Evolutionary conservation across 2,797 vertebrate species (phyloP), one percentile per base, ranked within the genome.

Genomic region (Poeciliopsis presidionis): DNA sequence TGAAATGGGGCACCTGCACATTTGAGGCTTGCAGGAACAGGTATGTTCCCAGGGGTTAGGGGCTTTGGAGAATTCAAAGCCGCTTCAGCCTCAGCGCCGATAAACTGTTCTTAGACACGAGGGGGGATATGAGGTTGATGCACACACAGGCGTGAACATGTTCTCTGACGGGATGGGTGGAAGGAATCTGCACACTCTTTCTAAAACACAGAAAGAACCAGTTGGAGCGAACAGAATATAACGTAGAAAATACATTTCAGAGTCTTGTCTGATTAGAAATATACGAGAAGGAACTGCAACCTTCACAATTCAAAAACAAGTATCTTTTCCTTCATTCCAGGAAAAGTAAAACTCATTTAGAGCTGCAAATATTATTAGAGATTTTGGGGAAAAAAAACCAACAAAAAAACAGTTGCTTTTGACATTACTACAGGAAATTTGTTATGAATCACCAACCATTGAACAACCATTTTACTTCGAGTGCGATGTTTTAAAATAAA

Each of bases 1-100:
- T 91, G 90, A 92, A 93, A 92, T 85, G 87, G 91, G 84, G 91
- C 93, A 94, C 92, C 90, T 92, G 93, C 88, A 89, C 71, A 43
- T 93, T 90, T 80, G 86, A 92, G 90, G 84, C 91, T 77, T 94
- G 91, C 89, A 88, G 84, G 89, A 80, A 94, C 93, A 93, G 90
- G 91, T 92, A 91, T 77, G 88, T 88, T 93, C 87, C 88, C 90
- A 91, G 90, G 83, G 86, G 92, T 87, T 80, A 87, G 83, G 84
- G 87, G 87, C 87, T 90, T 86, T 82, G 75, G 84, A 87, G 87
- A 84, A 90, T 84, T 91, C 91, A 90, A 91, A 89, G 90, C 75
- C 70, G 72, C 78, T 85, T 86, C 84, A 89, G 71, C 82, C 75
- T 81, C 84, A 81, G 47, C 22, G 30, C 86, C 88, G 83, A 73